phyloP scores from a whole-genome alignment of 2,888 invertebrate species.

The Furcula furcula region DNA sequence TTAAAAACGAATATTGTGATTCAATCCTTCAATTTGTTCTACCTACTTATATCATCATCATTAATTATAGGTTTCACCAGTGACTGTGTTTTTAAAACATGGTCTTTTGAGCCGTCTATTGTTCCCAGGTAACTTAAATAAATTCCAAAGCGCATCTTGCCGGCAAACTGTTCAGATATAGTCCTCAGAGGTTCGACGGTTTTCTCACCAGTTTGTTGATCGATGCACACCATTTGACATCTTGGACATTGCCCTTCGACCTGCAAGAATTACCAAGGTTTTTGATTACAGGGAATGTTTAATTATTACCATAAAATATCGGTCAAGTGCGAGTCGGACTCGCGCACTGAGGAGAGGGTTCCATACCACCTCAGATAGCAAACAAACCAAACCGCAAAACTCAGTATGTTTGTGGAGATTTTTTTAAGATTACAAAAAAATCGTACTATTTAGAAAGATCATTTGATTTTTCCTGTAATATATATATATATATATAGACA shows the following conservation, averaged over 20 bases:
- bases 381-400: too few species aligned
- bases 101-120: slow-evolving; percentile 48
- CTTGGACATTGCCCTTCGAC: slow-evolving; percentile 91
- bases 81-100: slow-evolving; percentile 38
- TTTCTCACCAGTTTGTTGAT: slow-evolving; percentile 91
- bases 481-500: too few species aligned
- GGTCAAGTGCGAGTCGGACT: too few species aligned
- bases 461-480: too few species aligned
- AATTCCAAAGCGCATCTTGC: slow-evolving; percentile 91
- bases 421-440: too few species aligned
- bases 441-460: too few species aligned
- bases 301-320: too few species aligned
- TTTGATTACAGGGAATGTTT: too few species aligned
- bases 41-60: slow-evolving; percentile 59
- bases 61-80: slow-evolving; percentile 45
- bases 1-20: too few species aligned
- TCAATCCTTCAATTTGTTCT: slow-evolving; percentile 21
- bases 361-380: too few species aligned
- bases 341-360: too few species aligned
- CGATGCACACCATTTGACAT: slow-evolving; percentile 98
- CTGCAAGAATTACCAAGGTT: slow-evolving; percentile 75
- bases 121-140: slow-evolving; percentile 83
- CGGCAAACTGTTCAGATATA: slow-evolving; percentile 86
- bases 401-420: too few species aligned
- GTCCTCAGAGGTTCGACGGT: slow-evolving; percentile 90